Evolutionary conservation across 2,113 vertebrate genomes (phyloP).

Genomic region (Tyrannus savana): DNA sequence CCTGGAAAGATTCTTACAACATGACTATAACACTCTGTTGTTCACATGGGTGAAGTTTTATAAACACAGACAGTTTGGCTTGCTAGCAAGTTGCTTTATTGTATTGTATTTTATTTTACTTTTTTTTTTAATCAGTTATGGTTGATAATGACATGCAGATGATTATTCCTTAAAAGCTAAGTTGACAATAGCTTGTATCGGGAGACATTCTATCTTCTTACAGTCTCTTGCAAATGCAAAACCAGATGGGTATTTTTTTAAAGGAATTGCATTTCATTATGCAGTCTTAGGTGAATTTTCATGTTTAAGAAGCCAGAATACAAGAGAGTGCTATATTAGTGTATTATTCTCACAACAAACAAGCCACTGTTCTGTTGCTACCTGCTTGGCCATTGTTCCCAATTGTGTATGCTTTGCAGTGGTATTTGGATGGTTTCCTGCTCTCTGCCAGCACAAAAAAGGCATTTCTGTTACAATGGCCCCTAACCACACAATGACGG

Average conservation of each 20-base stretch:
- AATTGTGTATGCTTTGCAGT: conserved; percentile 81
- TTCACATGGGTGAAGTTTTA: conserved; percentile 15
- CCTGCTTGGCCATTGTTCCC: conserved; percentile 86
- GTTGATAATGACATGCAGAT: not conserved
- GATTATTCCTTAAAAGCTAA: conserved; percentile 59
- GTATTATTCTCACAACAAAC: conserved; percentile 85
- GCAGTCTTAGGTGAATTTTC: conserved; percentile 79
- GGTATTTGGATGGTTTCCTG: conserved; percentile 87
- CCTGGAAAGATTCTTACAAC: not conserved
- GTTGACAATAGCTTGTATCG: conserved; percentile 35
- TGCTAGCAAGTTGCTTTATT: not conserved
- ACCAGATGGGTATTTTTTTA: conserved; percentile 68
- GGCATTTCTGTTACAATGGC: conserved; percentile 86
- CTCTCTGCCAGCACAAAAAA: conserved; percentile 83
- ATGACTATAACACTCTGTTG: not conserved
- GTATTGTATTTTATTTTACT: not conserved
- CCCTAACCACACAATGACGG: conserved; percentile 85
- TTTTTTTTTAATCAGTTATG: not conserved
- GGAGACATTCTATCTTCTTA: conserved; percentile 63
- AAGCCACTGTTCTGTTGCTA: conserved; percentile 83
- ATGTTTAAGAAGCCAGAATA: conserved; percentile 79
- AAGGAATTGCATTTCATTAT: conserved; percentile 76
- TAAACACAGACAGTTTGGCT: not conserved
- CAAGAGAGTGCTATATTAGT: conserved; percentile 80
- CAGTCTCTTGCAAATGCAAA: conserved; percentile 71